Conservation (phyloP, 2,113 vertebrate genomes). For the Castor canadensis region DNA sequence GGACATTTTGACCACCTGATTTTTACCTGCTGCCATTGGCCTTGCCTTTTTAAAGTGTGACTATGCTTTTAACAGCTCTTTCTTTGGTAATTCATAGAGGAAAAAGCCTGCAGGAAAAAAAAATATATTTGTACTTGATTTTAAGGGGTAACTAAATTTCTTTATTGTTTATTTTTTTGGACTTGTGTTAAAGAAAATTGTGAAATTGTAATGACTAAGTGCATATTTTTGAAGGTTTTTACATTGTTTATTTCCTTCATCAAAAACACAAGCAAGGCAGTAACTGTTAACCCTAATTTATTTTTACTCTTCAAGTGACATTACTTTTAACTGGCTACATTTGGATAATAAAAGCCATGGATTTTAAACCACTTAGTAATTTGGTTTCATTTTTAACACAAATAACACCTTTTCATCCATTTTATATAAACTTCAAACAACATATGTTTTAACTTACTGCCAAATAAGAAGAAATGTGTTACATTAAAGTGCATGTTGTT, state of each 20-base stretch:
- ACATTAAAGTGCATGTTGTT: slow-evolving; percentile 87
- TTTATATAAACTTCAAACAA: slow-evolving; percentile 83
- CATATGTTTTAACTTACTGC: slow-evolving; percentile 84
- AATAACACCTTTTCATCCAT: slow-evolving; percentile 81
- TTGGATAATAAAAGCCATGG: slow-evolving; percentile 81
- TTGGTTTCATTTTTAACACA: slow-evolving; percentile 83
- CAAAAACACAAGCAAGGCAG: slow-evolving; percentile 67
- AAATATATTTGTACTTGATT: slow-evolving; percentile 47
- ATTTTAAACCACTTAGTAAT: slow-evolving; percentile 80
- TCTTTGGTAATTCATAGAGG: slow-evolving; percentile 64
- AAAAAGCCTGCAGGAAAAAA: slow-evolving; percentile 57
- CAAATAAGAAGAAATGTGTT: slow-evolving; percentile 87
- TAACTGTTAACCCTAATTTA: slow-evolving; percentile 76
- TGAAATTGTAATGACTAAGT: slow-evolving; percentile 68
- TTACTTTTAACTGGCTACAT: slow-evolving; percentile 78
- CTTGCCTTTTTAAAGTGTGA: slow-evolving; percentile 68
- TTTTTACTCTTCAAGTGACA: slow-evolving; percentile 74
- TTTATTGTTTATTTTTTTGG: slow-evolving; percentile 76
- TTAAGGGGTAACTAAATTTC: slow-evolving; percentile 70
- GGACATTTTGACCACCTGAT: not conserved
- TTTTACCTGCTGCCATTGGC: slow-evolving; percentile 64
- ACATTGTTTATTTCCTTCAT: slow-evolving; percentile 78
- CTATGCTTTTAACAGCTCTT: slow-evolving; percentile 67
- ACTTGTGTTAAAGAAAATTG: slow-evolving; percentile 65
- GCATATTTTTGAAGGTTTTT: slow-evolving; percentile 74